Evolutionary conservation across 2,113 vertebrate species (phyloP).

Genomic region (Passerina amoena): DNA sequence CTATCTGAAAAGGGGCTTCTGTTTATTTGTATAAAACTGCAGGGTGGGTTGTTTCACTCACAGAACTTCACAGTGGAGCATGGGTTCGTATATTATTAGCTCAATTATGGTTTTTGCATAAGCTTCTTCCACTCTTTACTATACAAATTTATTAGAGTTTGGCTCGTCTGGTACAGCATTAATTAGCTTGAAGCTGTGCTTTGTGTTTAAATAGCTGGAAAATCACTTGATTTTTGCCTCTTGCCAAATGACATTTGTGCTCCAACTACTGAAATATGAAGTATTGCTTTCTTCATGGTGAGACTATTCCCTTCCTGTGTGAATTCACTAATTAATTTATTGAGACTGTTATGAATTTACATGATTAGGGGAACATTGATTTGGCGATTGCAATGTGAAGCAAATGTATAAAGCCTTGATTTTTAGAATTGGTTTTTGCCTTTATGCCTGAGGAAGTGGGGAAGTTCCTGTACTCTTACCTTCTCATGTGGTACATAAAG

Average conservation of each 20-base stretch:
- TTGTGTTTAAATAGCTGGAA: slow-evolving; percentile 69
- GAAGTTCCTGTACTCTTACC: background rate
- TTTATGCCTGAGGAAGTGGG: background rate
- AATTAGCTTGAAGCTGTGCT: slow-evolving; percentile 68
- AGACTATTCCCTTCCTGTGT: background rate
- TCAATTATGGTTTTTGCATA: background rate
- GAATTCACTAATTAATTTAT: slow-evolving; percentile 45
- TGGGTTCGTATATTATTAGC: background rate
- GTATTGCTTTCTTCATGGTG: background rate
- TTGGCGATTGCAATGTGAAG: background rate
- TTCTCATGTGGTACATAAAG: background rate
- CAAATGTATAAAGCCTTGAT: background rate
- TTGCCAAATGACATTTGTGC: slow-evolving; percentile 51
- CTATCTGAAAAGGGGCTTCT: background rate
- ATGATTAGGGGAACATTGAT: fast-evolving
- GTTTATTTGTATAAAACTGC: background rate
- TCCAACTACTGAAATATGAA: slow-evolving; percentile 36
- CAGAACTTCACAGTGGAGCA: background rate
- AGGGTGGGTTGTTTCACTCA: background rate
- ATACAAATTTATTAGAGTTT: slow-evolving; percentile 51
- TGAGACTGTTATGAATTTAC: background rate
- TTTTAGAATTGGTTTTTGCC: background rate
- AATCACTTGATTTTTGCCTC: slow-evolving; percentile 64
- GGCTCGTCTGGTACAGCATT: slow-evolving; percentile 19
- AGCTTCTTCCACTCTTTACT: background rate